Evolutionary conservation across 2,888 invertebrate genomes (phyloP), one percentile per base, ranked within the genome.

Genomic region (Silvanus unidentatus): DNA sequence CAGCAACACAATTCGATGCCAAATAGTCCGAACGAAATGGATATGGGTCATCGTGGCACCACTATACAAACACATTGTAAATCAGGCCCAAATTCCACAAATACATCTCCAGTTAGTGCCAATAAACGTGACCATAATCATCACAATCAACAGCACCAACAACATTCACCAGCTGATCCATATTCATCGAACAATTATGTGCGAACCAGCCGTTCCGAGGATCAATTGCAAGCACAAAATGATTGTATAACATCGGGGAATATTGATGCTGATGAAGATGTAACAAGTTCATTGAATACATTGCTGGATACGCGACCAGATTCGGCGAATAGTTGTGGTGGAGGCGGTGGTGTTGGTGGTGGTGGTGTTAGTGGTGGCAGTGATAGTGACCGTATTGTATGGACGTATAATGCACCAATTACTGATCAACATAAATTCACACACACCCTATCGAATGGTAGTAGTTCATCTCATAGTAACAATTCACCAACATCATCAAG

Each of bases 351-450:
- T 43, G 60, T 59, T 35, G 49, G 52, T 40, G 60, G 57, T 50
- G 54, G 58, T 32, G 22, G 22, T 22, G 60, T 62, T 38, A 59
- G 59, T 42, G 56, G 53, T 35, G 36, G 78, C 76, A 44, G 78
- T 76, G 64, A 74, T 77, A 74, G 74, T 63, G 78, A 76, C 70
- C 80, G 90, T 60, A 89, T 91, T 66, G 89, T 91, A 41, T 91
- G 91, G 91, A 91, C 91, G 41, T 91, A 89, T 76, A 92, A 91
- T 76, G 90, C 91, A 47, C 90, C 91, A n/a, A 79, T 82, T 35
- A 78, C 81, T 32, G 61, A 59, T 38, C 57, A 61, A 36, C 59
- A 61, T 44, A 76, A 79, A 54, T 71, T 74, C 42, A 74, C 73
- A 55, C 80, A 79, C 64, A 77, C 79, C 60, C 75, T 79, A 12